Percentiles rank a stretch among this genome's conserved stretches.
Conservation (phyloP, 2,888 invertebrate species). For the Elysia crispata region DNA sequence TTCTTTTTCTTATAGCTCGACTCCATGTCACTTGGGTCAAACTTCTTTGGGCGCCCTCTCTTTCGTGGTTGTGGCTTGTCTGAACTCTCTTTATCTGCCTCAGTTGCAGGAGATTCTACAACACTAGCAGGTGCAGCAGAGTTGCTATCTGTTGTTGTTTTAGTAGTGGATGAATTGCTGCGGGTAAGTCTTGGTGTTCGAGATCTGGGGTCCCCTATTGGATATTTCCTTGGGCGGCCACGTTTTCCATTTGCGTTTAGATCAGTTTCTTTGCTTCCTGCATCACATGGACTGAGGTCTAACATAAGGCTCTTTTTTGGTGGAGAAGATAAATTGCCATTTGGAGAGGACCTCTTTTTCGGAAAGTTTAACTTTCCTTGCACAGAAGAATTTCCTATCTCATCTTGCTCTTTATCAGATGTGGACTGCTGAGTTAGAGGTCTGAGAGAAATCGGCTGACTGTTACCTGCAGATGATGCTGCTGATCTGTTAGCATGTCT, state of each 20-base stretch:
- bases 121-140: neutral
- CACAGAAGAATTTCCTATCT: too few relatives aligned
- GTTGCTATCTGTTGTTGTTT: neutral
- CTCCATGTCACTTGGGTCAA: slow-evolving; percentile 49
- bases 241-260: neutral
- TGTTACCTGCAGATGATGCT: neutral
- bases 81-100: neutral
- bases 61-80: slow-evolving; percentile 36
- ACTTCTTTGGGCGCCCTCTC: slow-evolving; percentile 43
- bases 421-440: too few relatives aligned
- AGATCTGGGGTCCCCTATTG: neutral
- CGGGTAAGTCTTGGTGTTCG: neutral
- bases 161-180: neutral
- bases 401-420: too few relatives aligned
- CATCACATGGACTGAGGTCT: neutral
- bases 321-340: neutral
- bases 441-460: too few relatives aligned
- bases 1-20: slow-evolving; percentile 47
- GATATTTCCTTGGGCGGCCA: neutral
- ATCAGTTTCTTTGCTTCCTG: neutral
- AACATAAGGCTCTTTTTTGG: too few relatives aligned
- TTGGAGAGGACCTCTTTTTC: neutral
- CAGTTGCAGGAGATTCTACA: neutral
- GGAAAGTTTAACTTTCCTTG: neutral
- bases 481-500: neutral